These are phyloP conservation scores for Coracias cyanogaster DNA, from an alignment of 2,797 vertebrate species.

Conservation along the genomic window DNA sequence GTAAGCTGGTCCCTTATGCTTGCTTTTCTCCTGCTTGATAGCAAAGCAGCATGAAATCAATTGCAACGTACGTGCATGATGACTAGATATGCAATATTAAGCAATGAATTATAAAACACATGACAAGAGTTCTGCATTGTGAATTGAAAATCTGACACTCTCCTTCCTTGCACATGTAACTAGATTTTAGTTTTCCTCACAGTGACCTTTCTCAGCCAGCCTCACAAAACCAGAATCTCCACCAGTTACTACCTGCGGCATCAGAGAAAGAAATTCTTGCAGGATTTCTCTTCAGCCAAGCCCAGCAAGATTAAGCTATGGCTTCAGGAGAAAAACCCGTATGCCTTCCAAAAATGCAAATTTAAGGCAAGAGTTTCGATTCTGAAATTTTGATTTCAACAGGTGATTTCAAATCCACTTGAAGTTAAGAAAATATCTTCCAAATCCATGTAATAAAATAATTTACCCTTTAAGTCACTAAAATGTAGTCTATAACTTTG, in stretches of 20 bases:
- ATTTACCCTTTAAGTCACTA: background rate
- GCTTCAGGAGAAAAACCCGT: background rate
- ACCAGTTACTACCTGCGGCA: background rate
- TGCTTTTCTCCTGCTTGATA: background rate
- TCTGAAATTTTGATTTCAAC: background rate
- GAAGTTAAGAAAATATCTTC: background rate
- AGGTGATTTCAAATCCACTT: background rate
- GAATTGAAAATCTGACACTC: background rate
- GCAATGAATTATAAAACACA: background rate
- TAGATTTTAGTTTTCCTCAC: background rate
- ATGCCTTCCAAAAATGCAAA: background rate
- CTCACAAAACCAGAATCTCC: background rate
- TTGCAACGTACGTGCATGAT: background rate
- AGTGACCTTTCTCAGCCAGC: background rate
- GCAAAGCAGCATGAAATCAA: constrained; percentile 2
- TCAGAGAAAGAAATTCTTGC: background rate
- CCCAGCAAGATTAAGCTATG: background rate
- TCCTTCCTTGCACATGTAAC: background rate
- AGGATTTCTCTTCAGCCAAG: background rate
- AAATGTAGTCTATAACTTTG: background rate
- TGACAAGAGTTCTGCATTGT: background rate
- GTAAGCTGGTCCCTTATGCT: background rate
- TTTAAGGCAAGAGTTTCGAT: background rate
- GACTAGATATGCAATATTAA: background rate
- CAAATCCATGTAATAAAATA: background rate